phyloP scores from a whole-genome alignment of 1,140 invertebrate species.

The Melitaea cinxia region DNA sequence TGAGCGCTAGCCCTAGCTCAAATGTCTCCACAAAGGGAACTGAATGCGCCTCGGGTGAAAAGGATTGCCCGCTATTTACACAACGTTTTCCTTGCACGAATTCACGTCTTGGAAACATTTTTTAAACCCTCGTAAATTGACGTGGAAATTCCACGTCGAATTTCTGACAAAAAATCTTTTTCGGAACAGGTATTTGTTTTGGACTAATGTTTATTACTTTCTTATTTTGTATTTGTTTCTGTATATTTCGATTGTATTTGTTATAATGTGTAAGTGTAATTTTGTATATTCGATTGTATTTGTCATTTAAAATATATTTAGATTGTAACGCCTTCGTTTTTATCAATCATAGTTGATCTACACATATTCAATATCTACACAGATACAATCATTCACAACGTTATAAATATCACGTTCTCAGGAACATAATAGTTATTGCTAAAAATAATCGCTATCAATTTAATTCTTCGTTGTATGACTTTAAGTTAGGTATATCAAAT shows the following conservation, averaged over 20 bases:
- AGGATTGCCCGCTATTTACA: constrained; percentile 59
- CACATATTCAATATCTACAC: no score
- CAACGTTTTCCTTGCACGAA: constrained; percentile 42
- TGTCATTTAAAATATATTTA: no score
- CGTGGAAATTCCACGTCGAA: constrained; percentile 18
- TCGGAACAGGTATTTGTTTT: constrained; percentile 16
- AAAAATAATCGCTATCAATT: no score
- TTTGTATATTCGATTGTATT: no score
- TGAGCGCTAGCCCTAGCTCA: constrained; percentile 59
- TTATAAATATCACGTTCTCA: no score
- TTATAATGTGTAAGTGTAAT: not conserved
- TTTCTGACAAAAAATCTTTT: constrained; percentile 15
- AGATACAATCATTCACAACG: no score
- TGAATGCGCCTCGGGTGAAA: constrained; percentile 62
- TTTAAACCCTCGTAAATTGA: constrained; percentile 32
- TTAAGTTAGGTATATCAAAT: no score
- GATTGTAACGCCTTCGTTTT: no score
- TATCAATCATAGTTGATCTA: no score
- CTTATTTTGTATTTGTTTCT: not conserved
- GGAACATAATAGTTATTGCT: no score
- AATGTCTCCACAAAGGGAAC: constrained; percentile 60
- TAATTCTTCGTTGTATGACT: no score
- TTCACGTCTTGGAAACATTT: constrained; percentile 32
- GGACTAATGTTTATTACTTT: constrained; percentile 15
- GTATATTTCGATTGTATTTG: not conserved